Percentiles rank a stretch among this genome's conserved stretches.
Evolutionary conservation across 1,140 invertebrate genomes (phyloP).

Genomic region (Pseudomyrmex pallidus): DNA sequence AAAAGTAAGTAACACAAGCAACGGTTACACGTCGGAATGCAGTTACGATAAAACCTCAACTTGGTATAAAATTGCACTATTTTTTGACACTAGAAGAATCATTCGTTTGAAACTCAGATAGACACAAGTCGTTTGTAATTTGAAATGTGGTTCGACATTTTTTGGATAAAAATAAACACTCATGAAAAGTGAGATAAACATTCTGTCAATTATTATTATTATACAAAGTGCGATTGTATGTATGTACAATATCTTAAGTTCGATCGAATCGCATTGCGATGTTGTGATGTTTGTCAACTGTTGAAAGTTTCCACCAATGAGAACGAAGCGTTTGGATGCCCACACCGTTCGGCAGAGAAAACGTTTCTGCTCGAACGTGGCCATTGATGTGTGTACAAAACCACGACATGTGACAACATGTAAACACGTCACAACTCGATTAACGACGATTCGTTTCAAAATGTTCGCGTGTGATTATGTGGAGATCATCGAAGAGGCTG

Average conservation of each 20-base stretch:
- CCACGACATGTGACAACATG: conserved; percentile 23
- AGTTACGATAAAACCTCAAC: too few species aligned
- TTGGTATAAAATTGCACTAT: too few species aligned
- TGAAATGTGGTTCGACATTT: not conserved
- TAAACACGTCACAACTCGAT: conserved; percentile 34
- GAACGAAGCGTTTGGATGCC: too few species aligned
- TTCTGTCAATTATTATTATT: conserved; percentile 5
- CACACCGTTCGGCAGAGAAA: not conserved
- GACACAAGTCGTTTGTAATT: too few species aligned
- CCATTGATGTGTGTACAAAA: not conserved
- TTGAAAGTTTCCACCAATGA: too few species aligned
- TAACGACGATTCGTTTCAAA: conserved; percentile 63
- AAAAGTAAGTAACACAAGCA: too few species aligned
- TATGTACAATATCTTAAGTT: not conserved
- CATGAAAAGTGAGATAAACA: not conserved
- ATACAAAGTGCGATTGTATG: not conserved
- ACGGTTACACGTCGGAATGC: too few species aligned
- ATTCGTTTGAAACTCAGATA: too few species aligned
- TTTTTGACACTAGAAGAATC: too few species aligned
- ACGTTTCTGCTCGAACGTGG: conserved; percentile 35
- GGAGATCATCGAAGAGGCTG: conserved; percentile 75
- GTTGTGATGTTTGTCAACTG: too few species aligned
- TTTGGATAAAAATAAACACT: conserved; percentile 27
- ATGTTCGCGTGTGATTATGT: conserved; percentile 79
- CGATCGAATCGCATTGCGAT: not conserved